Percentiles rank a stretch among this genome's conserved stretches.
Conservation (phyloP, 1,140 invertebrate genomes). For the Aphelenchoides fujianensis region DNA sequence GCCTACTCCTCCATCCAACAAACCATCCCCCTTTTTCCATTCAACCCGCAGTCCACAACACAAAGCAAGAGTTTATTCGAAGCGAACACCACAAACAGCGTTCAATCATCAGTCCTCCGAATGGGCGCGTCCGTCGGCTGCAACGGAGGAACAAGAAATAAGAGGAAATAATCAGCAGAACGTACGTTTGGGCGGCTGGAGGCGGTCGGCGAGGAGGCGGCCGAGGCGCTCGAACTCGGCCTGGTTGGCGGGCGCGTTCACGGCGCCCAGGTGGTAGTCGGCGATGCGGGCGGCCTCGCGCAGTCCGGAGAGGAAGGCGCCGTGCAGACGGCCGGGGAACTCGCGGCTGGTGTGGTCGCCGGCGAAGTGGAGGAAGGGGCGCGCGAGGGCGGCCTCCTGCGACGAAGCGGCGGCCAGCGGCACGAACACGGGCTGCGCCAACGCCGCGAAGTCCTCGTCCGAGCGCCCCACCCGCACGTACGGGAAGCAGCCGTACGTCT, state of each 20-base stretch:
- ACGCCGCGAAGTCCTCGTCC: slow-evolving; percentile 87
- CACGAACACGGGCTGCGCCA: slow-evolving; percentile 79
- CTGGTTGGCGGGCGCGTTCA: not conserved
- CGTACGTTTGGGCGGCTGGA: not conserved
- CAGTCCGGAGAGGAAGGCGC: slow-evolving; percentile 87
- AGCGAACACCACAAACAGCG: no score
- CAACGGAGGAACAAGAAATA: no score
- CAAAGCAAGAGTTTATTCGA: no score
- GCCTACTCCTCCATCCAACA: no score
- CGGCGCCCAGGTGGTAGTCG: slow-evolving; percentile 73
- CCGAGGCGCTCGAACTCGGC: not conserved
- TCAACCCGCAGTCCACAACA: no score
- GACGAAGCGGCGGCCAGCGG: not conserved
- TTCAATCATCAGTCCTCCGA: no score
- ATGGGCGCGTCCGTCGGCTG: no score
- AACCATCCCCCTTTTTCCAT: no score
- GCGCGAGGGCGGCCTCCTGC: no score
- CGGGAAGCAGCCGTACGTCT: slow-evolving; percentile 89
- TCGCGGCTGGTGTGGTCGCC: slow-evolving; percentile 97
- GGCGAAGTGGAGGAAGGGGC: slow-evolving; percentile 74
- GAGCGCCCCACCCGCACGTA: slow-evolving; percentile 95
- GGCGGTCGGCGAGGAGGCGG: not conserved
- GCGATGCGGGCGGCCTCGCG: slow-evolving; percentile 89
- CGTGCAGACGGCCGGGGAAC: slow-evolving; percentile 96
- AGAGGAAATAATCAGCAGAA: no score